These are phyloP conservation scores for Noctuana brunneofusca DNA, from an alignment of 2,888 invertebrate genomes.

Conservation along the genomic window DNA sequence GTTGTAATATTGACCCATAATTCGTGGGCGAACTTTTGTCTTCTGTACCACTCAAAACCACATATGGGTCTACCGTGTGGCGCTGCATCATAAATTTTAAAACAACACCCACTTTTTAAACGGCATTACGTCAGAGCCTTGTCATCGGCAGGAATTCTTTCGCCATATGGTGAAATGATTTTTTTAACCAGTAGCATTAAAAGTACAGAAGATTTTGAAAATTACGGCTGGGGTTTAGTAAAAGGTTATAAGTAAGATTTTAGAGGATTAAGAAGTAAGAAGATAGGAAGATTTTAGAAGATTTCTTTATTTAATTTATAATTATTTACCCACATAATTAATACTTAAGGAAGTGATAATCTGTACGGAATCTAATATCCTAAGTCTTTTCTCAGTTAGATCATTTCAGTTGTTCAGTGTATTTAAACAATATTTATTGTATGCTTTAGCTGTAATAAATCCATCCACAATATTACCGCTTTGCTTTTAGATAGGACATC, in stretches of 20 bases:
- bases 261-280: not conserved
- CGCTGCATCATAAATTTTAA: constrained; percentile 35
- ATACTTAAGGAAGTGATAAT: no score
- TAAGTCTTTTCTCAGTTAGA: no score
- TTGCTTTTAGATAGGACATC: no score
- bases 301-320: not conserved
- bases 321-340: no score
- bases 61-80: constrained; percentile 24
- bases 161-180: constrained; percentile 29
- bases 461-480: no score
- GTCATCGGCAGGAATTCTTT: constrained; percentile 22
- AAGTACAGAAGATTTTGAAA: constrained; percentile 10
- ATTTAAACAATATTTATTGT: no score
- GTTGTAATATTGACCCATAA: constrained; percentile 26
- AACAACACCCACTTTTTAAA: constrained; percentile 36
- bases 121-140: constrained; percentile 33
- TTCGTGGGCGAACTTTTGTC: constrained; percentile 34
- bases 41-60: constrained; percentile 15
- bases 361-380: no score
- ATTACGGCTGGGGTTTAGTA: constrained; percentile 2
- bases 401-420: no score
- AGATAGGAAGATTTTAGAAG: not conserved
- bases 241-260: no score
- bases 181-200: constrained; percentile 6
- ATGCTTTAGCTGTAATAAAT: no score